Percentiles rank a stretch among this genome's conserved stretches.
Evolutionary conservation across 2,113 vertebrate species (phyloP).

Genomic region (Mustelus asterias): DNA sequence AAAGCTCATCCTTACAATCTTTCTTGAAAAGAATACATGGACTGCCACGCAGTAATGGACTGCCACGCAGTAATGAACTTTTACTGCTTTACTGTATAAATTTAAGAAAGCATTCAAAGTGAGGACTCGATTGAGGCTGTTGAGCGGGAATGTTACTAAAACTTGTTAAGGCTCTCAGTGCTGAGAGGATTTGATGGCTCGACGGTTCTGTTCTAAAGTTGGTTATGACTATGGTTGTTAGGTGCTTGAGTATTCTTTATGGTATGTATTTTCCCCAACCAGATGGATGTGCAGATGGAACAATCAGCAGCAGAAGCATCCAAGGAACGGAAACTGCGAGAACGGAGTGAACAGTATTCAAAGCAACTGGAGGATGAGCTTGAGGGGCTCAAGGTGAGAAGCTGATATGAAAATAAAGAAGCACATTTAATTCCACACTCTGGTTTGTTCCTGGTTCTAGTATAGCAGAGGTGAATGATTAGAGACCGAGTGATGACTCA

Average conservation of each 20-base stretch:
- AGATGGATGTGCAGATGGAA: constrained; percentile 86
- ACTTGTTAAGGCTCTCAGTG: not conserved
- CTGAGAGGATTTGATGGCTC: not conserved
- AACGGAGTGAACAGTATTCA: constrained; percentile 85
- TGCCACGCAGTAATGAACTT: not conserved
- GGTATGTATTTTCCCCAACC: not conserved
- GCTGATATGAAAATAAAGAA: not conserved
- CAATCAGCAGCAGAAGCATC: constrained; percentile 76
- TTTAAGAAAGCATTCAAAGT: not conserved
- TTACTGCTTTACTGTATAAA: too few species aligned
- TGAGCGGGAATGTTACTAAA: not conserved
- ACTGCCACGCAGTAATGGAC: not conserved
- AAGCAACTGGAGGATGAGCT: constrained; percentile 90
- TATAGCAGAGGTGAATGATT: too few species aligned
- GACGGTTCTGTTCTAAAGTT: not conserved
- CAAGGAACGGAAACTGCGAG: constrained; percentile 88
- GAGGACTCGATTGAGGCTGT: not conserved
- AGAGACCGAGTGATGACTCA: not conserved
- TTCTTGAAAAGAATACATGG: not conserved
- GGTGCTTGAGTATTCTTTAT: not conserved
- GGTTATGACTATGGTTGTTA: not conserved
- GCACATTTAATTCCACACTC: not conserved
- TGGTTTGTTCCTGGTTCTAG: not conserved
- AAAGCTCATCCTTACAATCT: not conserved
- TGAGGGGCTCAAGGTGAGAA: constrained; percentile 83